Conservation (phyloP, 2,797 vertebrate species). For the Pseudomugil tenellus region DNA sequence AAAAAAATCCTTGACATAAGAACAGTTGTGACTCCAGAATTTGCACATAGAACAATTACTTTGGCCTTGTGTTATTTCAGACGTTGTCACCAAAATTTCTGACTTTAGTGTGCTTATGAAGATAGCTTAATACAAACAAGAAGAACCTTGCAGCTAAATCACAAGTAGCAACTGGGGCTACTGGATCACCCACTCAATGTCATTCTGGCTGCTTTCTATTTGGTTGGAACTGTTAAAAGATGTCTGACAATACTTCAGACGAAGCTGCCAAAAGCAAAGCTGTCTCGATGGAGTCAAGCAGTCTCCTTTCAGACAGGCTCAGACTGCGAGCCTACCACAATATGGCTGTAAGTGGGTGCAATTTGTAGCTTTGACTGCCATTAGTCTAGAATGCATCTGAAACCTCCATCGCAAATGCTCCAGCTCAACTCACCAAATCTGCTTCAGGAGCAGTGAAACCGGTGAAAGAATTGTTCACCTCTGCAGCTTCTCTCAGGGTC, state of each 20-base stretch:
- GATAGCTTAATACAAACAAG: slow-evolving; percentile 51
- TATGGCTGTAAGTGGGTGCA: slow-evolving; percentile 64
- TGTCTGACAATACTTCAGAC: slow-evolving; percentile 60
- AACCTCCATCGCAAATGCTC: slow-evolving; percentile 67
- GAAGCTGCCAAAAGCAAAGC: slow-evolving; percentile 58
- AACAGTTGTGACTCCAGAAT: slow-evolving; percentile 59
- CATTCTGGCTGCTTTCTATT: slow-evolving; percentile 40
- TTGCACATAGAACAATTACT: slow-evolving; percentile 58
- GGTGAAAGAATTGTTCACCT: slow-evolving; percentile 67
- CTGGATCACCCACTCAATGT: slow-evolving; percentile 52
- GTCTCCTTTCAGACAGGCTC: slow-evolving; percentile 42
- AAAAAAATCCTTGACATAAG: slow-evolving; percentile 65
- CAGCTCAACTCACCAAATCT: slow-evolving; percentile 66
- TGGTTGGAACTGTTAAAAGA: slow-evolving; percentile 54
- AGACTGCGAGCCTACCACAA: slow-evolving; percentile 54
- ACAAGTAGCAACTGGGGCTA: slow-evolving; percentile 61
- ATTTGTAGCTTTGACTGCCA: slow-evolving; percentile 70
- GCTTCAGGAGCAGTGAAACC: slow-evolving; percentile 63
- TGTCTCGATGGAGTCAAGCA: slow-evolving; percentile 52
- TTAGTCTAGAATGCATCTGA: slow-evolving; percentile 69
- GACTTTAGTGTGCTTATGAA: slow-evolving; percentile 63
- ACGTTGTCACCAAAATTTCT: slow-evolving; percentile 67
- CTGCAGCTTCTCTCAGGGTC: slow-evolving; percentile 51
- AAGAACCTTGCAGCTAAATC: slow-evolving; percentile 37
- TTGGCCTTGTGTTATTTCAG: slow-evolving; percentile 73